Base-by-base conservation (phyloP, 1,140 invertebrate species). In the Caenorhabditis remanei region DNA sequence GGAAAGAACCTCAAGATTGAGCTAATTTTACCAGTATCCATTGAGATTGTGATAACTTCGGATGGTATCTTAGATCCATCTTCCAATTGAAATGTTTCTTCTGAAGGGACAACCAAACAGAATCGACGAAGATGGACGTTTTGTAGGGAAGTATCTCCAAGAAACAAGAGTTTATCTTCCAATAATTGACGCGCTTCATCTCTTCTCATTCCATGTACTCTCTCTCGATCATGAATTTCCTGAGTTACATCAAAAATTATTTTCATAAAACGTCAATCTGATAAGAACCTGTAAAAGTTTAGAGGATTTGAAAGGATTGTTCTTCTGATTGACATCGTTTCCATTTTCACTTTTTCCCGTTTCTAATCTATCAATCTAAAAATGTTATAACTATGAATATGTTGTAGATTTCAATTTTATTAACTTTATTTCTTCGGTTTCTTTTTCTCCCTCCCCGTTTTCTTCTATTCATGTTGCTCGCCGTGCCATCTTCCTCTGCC, bases 101-200 rank as follows among this genome's bases (percentile, higher is more conserved):
- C 71, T 8, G 71, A 79, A 50, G 71, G 13, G 8, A 79, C 71
- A 21, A 79, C 71, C 6, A 79, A 24, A 50, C 71, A 79, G 14
- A 50, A 79, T 21, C 71, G 16, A 50, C 71, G 71, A 24, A 79
- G 71, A 79, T 79, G 71, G 9, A 79, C 43, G 41, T 79, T 79
- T n/a, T 50, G 19, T 4, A 79, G 71, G 8, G 71, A 46, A 24
- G 6, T 79, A 11, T 79, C 71, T 4, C 40, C 71, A 14, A 79
- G 71, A 50, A 79, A 79, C n/a, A 79, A 11, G 24, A 79, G 71
- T n/a, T 79, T 79, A 24, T 79, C 71, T 53, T 79, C 71, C 19
- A 79, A 24, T 53, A 79, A 50, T n/a, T 79, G 71, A 24, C 40
- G 43, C 4, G 71, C 71, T 79, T 79, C 71, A 32, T 79, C 71